These are phyloP conservation scores for Rutilus rutilus DNA, from an alignment of 2,113 vertebrate genomes.

Conservation along the genomic window DNA sequence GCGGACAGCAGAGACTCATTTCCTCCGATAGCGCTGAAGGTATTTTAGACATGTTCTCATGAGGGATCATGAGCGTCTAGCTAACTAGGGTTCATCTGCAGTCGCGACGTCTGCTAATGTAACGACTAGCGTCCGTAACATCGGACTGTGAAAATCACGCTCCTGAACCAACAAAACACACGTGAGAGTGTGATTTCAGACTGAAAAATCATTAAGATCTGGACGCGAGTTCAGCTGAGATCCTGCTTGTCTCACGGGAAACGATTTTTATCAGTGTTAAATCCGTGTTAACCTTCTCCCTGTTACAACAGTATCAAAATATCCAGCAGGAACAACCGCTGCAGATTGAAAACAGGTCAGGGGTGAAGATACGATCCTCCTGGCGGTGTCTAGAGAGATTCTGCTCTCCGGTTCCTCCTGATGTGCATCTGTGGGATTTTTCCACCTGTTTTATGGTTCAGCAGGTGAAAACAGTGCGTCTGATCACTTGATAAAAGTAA, in stretches of 20 bases:
- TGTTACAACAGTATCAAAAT: conserved; percentile 6
- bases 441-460: not conserved
- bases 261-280: conserved; percentile 38
- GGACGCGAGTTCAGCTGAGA: conserved; percentile 12
- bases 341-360: conserved; percentile 7
- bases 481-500: not conserved
- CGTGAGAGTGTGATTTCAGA: not conserved
- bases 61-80: conserved; percentile 2
- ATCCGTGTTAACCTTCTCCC: conserved; percentile 14
- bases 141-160: not conserved
- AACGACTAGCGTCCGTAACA: not conserved
- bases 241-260: conserved; percentile 4
- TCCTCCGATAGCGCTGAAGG: conserved; percentile 52
- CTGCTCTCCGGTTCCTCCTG: not conserved
- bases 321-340: conserved; percentile 1
- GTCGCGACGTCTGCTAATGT: not conserved
- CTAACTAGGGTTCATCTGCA: not conserved
- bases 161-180: not conserved
- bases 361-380: conserved; percentile 6
- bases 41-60: conserved; percentile 18
- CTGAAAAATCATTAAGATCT: not conserved
- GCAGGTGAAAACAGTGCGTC: not conserved
- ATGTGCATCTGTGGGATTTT: not conserved
- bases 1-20: conserved; percentile 56
- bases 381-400: not conserved